phyloP scores from a whole-genome alignment of 2,113 vertebrate genomes.

The Empidonax traillii region DNA sequence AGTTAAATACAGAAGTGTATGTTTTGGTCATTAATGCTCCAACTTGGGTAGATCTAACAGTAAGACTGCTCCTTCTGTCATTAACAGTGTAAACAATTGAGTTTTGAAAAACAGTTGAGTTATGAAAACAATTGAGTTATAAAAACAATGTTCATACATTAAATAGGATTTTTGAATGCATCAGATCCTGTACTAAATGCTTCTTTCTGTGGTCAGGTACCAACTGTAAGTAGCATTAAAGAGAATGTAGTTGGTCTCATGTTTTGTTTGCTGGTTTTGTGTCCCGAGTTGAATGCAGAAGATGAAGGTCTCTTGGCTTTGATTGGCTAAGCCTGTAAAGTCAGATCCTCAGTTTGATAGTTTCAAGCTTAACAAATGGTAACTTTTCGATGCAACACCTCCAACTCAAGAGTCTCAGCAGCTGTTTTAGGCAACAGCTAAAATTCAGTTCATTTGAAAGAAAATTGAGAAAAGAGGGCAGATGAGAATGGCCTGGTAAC shows the following conservation, averaged over 20 bases:
- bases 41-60: background rate
- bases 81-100: background rate
- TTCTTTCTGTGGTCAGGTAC: background rate
- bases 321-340: background rate
- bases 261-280: background rate
- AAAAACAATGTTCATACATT: background rate
- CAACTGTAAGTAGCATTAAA: background rate
- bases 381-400: background rate
- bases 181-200: background rate
- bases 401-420: background rate
- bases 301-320: background rate
- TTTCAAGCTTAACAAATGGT: background rate
- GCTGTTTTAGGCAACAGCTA: background rate
- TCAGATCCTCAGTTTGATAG: background rate
- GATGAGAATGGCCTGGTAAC: background rate
- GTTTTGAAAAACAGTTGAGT: too few relatives aligned
- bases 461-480: background rate
- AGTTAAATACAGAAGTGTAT: background rate
- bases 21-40: background rate
- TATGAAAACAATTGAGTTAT: too few relatives aligned
- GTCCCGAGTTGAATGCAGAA: background rate
- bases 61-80: background rate
- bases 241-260: background rate
- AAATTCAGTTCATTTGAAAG: background rate
- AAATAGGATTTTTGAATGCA: background rate